Evolutionary conservation across 2,888 invertebrate species (phyloP), one percentile per base, ranked within the genome.

Genomic region (Tiliacea citrago): DNA sequence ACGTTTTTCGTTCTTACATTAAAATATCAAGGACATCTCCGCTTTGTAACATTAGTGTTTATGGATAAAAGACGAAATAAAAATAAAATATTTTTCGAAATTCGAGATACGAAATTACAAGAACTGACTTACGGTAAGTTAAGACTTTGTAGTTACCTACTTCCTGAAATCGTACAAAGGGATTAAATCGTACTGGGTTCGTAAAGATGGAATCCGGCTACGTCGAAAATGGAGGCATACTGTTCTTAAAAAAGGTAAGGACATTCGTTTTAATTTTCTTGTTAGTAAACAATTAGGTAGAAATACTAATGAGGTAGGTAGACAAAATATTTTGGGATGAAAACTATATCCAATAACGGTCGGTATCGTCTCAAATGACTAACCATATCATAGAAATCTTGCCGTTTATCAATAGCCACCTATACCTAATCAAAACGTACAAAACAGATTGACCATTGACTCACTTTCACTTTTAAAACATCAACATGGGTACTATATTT

Each of bases 391-490:
- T n/a, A 71, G 29, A 29, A 29, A 29, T 53, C 42, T n/a, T 55
- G 10, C 9, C 35, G n/a, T 45, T 35, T 39, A 72, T 73, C 35
- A 55, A 39, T 39, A 24, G 35, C 35, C n/a, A 39, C 21, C n/a
- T 35, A 55, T 35, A 51, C 45, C 42, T 57, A 42, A 55, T 47
- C 42, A 57, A 39, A 78, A 68, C 12, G 53, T 60, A 18, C 13
- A 53, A 24, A 55, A 55, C 9, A 10, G 18, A 53, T 72, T 42
- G n/a, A 45, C 53, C 53, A 42, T 29, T 42, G 47, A 61, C 13
- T 55, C 61, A 72, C 61, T 77, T 74, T 81, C 29, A 65, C 79
- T 72, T 74, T 63, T n/a, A 18, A 12, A 55, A 63, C 49, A 57
- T 47, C 45, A 63, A 24, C 3, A 29, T 42, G 12, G 29, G 8